Base-by-base conservation (phyloP, 2,113 vertebrate genomes). In the Phodopus roborovskii region DNA sequence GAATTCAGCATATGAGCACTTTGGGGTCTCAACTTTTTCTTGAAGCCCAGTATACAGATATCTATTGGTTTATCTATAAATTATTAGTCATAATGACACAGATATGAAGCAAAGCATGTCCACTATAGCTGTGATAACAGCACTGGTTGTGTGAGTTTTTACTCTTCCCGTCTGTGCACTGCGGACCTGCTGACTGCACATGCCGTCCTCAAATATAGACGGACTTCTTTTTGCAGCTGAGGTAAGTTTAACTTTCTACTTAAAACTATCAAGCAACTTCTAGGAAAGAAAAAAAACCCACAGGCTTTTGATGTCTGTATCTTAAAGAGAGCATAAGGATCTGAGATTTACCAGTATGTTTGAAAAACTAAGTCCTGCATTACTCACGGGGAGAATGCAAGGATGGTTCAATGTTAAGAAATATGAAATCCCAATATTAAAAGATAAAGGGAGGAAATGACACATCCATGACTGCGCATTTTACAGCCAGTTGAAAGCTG, bases 11-110 rank as follows among this genome's bases (percentile, higher is more conserved):
- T 15, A 3, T 0, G 13, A 84, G 39, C 7, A 15, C 10, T 53
- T 64, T 36, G 19, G 28, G 1, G 0, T 10, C 68, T 83, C 3
- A 2, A 2, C 33, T 13, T 19, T 11, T 36, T 50, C 36, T 2
- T 2, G 10, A 33, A 10, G 2, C 28, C 6, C 33, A 12, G 6
- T 17, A 2, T 2, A 1, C 0, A 8, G n/a, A 4, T 1, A 28
- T 20, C 12, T 79, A 10, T 11, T 30, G 12, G 2, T 36, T 45
- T 39, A 30, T 30, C 58, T 42, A 45, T 70, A 71, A 50, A 36
- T 26, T 48, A 16, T 16, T 6, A 20, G 6, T 77, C 20, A 1
- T 3, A 48, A 11, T 3, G 30, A 13, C 22, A 3, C 4, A 4
- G 3, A 56, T 16, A 7, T 1, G 2, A 0, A 39, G 0, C 5